phyloP scores from a whole-genome alignment of 2,113 vertebrate species.

The Egretta garzetta region DNA sequence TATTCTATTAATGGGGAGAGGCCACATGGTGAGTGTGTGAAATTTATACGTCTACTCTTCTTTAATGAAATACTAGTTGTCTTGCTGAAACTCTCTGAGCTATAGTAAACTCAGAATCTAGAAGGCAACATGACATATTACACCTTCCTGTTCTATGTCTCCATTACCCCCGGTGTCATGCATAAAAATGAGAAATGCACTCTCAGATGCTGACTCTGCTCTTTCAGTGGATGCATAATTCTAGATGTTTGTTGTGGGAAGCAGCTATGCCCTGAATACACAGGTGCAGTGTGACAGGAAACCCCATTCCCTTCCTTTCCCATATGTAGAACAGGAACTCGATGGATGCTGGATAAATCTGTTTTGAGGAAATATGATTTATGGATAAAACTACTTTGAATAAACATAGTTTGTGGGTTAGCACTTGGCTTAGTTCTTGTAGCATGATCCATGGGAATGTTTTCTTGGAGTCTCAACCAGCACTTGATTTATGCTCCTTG shows the following conservation, averaged over 20 bases:
- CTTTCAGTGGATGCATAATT: not conserved
- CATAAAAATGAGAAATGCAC: conserved; percentile 10
- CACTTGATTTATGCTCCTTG: not conserved
- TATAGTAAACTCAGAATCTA: not conserved
- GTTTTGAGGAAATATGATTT: not conserved
- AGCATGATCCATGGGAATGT: not conserved
- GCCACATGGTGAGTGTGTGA: not conserved
- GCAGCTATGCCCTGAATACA: not conserved
- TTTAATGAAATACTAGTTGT: not conserved
- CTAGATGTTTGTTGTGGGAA: not conserved
- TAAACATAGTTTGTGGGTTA: not conserved
- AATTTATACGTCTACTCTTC: not conserved
- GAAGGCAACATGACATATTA: not conserved
- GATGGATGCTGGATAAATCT: not conserved
- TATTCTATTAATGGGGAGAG: not conserved
- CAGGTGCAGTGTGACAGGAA: not conserved
- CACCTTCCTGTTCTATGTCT: not conserved
- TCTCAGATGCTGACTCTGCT: not conserved
- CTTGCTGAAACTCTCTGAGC: not conserved
- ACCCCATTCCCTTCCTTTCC: not conserved
- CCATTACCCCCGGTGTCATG: not conserved
- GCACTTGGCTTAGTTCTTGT: not conserved
- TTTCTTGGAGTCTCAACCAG: not conserved
- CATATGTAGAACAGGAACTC: not conserved
- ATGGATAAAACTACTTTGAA: not conserved